Conservation (phyloP, 2,888 invertebrate species). For the Molorchus minor region DNA sequence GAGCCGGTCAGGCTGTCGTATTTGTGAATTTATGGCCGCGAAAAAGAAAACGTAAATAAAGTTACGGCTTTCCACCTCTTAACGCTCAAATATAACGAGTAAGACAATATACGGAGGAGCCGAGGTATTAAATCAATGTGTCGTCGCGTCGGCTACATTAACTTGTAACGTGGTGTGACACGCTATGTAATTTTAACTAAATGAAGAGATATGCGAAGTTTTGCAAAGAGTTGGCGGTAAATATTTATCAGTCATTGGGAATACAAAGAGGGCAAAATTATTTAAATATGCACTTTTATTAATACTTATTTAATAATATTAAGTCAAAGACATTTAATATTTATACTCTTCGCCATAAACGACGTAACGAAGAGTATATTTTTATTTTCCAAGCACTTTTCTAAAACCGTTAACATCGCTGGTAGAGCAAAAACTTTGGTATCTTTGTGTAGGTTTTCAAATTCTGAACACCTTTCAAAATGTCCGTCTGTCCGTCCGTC, state of each 20-base stretch:
- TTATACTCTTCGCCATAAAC: too few relatives aligned
- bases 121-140: slow-evolving; percentile 20
- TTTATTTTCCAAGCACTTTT: too few relatives aligned
- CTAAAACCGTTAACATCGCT: too few relatives aligned
- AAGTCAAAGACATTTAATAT: too few relatives aligned
- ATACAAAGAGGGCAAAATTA: too few relatives aligned
- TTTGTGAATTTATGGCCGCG: slow-evolving; percentile 16
- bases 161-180: slow-evolving; percentile 14
- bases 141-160: slow-evolving; percentile 19
- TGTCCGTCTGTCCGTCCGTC: too few relatives aligned
- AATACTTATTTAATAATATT: too few relatives aligned
- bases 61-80: neutral
- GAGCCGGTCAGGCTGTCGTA: neutral
- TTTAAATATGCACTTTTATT: too few relatives aligned
- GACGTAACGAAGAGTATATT: too few relatives aligned
- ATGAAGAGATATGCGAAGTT: slow-evolving; percentile 21
- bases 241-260: slow-evolving; percentile 2
- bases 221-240: neutral
- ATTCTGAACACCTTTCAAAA: too few relatives aligned
- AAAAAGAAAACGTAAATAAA: neutral
- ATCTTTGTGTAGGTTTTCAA: too few relatives aligned
- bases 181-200: slow-evolving; percentile 17
- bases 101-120: slow-evolving; percentile 11
- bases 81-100: slow-evolving; percentile 3
- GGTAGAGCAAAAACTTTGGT: too few relatives aligned